Conservation (phyloP, 2,888 invertebrate genomes). For the Acanthococcus lagerstroemiae region DNA sequence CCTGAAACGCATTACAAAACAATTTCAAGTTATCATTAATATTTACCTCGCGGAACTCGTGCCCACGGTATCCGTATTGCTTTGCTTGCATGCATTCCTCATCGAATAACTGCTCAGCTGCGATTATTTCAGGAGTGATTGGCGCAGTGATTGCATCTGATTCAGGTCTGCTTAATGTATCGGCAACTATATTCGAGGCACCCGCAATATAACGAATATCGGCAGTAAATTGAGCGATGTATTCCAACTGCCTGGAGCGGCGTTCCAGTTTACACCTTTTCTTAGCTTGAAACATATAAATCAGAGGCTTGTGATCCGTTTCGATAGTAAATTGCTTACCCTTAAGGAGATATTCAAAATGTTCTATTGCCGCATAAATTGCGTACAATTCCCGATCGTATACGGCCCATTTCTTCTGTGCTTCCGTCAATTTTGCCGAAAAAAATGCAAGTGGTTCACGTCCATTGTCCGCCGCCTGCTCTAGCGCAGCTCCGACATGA, state of each 20-base stretch:
- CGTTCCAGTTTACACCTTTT: background rate
- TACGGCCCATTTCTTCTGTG: background rate
- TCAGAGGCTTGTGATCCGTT: slow-evolving; percentile 14
- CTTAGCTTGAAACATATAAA: slow-evolving; percentile 1
- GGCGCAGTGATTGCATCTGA: background rate
- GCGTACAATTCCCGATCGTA: background rate
- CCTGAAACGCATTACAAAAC: background rate
- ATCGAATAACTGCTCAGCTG: background rate
- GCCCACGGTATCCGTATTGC: background rate
- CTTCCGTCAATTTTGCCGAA: background rate
- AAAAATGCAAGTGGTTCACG: background rate
- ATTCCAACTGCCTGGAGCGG: background rate
- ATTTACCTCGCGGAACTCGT: no score
- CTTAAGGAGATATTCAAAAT: background rate
- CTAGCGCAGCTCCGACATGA: slow-evolving; percentile 31
- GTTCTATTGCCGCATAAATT: background rate
- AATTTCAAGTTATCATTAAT: no score
- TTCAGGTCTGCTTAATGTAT: slow-evolving; percentile 23
- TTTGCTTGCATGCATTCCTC: background rate
- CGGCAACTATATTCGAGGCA: slow-evolving; percentile 21
- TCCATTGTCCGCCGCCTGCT: background rate
- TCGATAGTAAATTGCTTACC: background rate
- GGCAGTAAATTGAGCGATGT: slow-evolving; percentile 23
- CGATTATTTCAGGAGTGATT: background rate
- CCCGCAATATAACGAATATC: slow-evolving; percentile 18